Percentiles rank a stretch among this genome's conserved stretches.
Conservation (phyloP, 2,797 vertebrate species). For the Platalea minor region DNA sequence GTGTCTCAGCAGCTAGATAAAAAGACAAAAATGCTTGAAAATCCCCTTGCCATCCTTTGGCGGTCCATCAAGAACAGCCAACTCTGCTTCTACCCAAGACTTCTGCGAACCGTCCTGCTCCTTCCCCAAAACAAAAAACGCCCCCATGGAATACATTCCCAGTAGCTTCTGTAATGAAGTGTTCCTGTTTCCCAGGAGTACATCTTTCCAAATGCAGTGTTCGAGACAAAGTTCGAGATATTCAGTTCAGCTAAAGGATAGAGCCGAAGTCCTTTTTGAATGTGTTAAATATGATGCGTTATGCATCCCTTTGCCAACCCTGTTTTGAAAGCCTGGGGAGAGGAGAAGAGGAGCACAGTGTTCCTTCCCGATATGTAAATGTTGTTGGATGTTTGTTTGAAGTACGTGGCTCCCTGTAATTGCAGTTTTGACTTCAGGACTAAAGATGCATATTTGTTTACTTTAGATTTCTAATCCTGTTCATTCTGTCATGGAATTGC, state of each 20-base stretch:
- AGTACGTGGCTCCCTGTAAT: neutral
- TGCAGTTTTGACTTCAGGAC: slow-evolving; percentile 9
- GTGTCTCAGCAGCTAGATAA: neutral
- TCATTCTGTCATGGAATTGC: slow-evolving; percentile 15
- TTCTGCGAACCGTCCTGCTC: neutral
- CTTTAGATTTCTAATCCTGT: slow-evolving; percentile 25
- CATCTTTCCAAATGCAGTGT: neutral
- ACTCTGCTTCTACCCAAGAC: neutral
- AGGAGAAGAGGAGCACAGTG: neutral
- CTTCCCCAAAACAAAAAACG: neutral
- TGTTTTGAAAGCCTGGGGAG: neutral
- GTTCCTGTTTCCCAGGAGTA: neutral
- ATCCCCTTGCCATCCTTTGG: neutral
- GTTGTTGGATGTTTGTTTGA: neutral
- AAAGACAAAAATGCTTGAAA: neutral
- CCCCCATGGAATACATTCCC: neutral
- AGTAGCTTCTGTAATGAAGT: slow-evolving; percentile 10
- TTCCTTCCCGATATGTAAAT: slow-evolving; percentile 3
- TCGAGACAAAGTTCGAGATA: neutral
- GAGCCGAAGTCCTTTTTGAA: slow-evolving; percentile 1
- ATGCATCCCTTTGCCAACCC: neutral
- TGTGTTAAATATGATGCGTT: neutral
- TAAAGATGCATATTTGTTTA: neutral
- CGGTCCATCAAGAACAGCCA: neutral
- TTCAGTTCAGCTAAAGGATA: neutral